A percentile compares a stretch with the other conserved stretches of the same genome.
Evolutionary conservation across 2,888 invertebrate genomes (phyloP).

Genomic region (Nemoura dubitans): DNA sequence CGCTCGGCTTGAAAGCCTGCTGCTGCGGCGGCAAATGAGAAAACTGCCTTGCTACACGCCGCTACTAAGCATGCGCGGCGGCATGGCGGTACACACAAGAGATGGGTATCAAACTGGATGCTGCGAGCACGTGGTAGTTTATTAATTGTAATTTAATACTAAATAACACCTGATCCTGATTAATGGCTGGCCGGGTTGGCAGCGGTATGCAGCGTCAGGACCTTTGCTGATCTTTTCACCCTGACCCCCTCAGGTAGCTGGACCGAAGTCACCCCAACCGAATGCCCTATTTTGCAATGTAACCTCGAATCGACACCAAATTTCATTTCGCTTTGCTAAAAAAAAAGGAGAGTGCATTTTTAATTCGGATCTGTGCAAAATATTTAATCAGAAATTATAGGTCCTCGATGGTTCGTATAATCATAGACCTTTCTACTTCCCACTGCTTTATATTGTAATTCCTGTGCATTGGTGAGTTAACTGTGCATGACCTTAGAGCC

Average conservation of each 20-base stretch:
- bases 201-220: background rate
- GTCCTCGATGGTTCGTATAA: background rate
- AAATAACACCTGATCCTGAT: slow-evolving; percentile 2
- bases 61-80: slow-evolving; percentile 33
- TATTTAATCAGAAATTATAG: no score
- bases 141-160: background rate
- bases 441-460: background rate
- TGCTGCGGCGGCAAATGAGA: background rate
- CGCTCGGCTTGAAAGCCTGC: background rate
- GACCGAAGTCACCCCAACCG: background rate
- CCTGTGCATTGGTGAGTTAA: background rate
- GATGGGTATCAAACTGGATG: background rate
- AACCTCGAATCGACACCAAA: no score
- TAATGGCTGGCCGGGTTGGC: background rate
- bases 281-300: background rate
- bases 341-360: background rate
- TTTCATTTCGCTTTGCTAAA: no score
- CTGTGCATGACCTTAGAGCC: background rate
- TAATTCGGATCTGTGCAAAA: no score
- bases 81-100: background rate
- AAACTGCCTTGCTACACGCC: background rate
- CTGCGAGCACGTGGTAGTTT: background rate
- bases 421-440: background rate
- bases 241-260: background rate
- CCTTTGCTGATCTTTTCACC: background rate